These are phyloP conservation scores for Hemistola chrysoprasaria DNA, from an alignment of 2,888 invertebrate species.

Conservation along the genomic window DNA sequence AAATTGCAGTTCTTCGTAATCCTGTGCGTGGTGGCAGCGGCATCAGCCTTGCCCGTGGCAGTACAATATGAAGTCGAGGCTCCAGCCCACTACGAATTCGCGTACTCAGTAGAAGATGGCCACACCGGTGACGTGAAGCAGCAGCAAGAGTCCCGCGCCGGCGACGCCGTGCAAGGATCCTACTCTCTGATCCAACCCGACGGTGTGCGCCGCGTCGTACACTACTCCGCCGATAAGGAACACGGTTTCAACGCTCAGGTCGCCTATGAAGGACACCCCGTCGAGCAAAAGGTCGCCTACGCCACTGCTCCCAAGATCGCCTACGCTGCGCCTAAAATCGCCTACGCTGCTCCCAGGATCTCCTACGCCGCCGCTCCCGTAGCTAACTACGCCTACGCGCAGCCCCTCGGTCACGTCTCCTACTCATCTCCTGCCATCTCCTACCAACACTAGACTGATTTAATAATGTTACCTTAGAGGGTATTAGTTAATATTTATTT, in stretches of 20 bases:
- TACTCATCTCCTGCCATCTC: constrained; percentile 62
- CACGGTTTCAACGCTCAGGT: constrained; percentile 74
- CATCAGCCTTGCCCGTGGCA: constrained; percentile 38
- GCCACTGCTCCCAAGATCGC: constrained; percentile 34
- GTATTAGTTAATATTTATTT: constrained; percentile 53
- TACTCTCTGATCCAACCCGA: constrained; percentile 76
- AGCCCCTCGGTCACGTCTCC: constrained; percentile 45
- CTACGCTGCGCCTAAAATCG: constrained; percentile 21
- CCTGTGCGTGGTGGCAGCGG: constrained; percentile 48
- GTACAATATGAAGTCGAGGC: too few relatives aligned
- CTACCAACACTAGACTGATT: constrained; percentile 58
- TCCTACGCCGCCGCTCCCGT: constrained; percentile 41
- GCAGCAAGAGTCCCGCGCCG: constrained; percentile 69
- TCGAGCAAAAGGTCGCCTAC: constrained; percentile 34
- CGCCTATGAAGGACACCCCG: constrained; percentile 66
- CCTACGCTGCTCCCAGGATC: constrained; percentile 38
- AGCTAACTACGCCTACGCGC: constrained; percentile 53
- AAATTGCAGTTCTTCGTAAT: constrained; percentile 52
- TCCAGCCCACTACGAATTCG: constrained; percentile 70
- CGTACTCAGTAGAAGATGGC: constrained; percentile 69
- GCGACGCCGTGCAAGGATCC: constrained; percentile 69
- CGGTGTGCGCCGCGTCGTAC: constrained; percentile 68
- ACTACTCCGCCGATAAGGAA: constrained; percentile 67
- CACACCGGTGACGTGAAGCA: constrained; percentile 73
- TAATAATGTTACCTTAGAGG: constrained; percentile 16